Evolutionary conservation across 2,797 vertebrate species (phyloP).

Genomic region (Betta splendens): DNA sequence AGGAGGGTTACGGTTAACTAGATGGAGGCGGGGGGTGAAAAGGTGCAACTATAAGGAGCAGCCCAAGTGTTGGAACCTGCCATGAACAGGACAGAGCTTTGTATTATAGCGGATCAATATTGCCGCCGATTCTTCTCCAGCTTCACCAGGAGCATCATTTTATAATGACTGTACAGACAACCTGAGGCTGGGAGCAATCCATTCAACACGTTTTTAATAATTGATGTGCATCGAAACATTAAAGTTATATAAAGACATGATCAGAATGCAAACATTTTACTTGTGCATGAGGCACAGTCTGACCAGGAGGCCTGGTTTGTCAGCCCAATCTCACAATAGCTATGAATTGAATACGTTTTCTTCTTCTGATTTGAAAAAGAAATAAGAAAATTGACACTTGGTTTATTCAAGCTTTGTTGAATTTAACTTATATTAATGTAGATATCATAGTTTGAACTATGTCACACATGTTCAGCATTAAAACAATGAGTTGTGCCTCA

Average conservation of each 20-base stretch:
- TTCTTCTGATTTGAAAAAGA: background rate
- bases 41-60: constrained; percentile 51
- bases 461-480: background rate
- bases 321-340: background rate
- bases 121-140: constrained; percentile 16
- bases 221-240: constrained; percentile 74
- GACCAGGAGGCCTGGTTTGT: constrained; percentile 16
- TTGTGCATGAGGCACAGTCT: constrained; percentile 34
- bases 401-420: no score
- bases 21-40: constrained; percentile 50
- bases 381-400: background rate
- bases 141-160: constrained; percentile 30
- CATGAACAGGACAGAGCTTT: constrained; percentile 48
- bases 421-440: no score
- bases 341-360: background rate
- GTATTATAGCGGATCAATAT: constrained; percentile 52
- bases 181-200: constrained; percentile 45
- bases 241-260: constrained; percentile 61
- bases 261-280: constrained; percentile 63
- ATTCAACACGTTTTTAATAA: constrained; percentile 73
- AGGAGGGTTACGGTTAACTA: constrained; percentile 54
- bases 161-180: constrained; percentile 38
- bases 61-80: constrained; percentile 32
- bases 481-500: background rate
- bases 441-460: background rate